Evolutionary conservation across 2,797 vertebrate species (phyloP).

Genomic region (Sciurus vulgaris): DNA sequence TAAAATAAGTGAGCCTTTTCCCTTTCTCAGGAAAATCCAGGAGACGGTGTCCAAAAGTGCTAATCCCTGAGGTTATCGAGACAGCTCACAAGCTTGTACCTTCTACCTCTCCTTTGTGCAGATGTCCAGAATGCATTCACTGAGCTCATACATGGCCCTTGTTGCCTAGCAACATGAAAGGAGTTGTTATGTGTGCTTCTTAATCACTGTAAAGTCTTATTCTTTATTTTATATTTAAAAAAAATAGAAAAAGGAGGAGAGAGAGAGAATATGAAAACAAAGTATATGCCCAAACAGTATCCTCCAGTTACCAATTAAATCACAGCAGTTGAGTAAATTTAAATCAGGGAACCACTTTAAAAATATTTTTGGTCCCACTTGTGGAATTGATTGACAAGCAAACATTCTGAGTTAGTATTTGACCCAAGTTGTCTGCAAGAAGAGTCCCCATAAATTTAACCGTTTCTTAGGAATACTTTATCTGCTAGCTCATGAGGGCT

Average conservation of each 20-base stretch:
- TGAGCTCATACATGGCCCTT: conserved; percentile 24
- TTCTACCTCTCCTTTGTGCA: background rate
- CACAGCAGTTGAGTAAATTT: background rate
- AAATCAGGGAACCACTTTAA: background rate
- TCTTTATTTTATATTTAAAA: conserved; percentile 62
- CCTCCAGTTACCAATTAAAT: conserved; percentile 51
- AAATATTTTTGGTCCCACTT: background rate
- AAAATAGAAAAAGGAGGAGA: conserved; percentile 30
- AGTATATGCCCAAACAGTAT: background rate
- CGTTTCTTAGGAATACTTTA: background rate
- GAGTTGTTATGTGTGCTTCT: conserved; percentile 67
- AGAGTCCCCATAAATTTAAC: background rate
- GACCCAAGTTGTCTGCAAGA: background rate
- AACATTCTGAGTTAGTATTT: conserved; percentile 35
- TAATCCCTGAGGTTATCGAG: background rate
- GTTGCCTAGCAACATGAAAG: conserved; percentile 80
- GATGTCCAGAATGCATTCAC: conserved; percentile 65
- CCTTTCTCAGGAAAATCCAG: background rate
- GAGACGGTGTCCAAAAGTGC: background rate
- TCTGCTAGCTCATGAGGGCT: background rate
- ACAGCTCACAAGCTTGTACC: conserved; percentile 8
- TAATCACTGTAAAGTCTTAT: conserved; percentile 70
- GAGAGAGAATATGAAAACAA: conserved; percentile 43
- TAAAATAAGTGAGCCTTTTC: background rate
- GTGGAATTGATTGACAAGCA: conserved; percentile 4